Evolutionary conservation across 1,140 invertebrate genomes (phyloP).

Genomic region (Wiebesia pumilae): DNA sequence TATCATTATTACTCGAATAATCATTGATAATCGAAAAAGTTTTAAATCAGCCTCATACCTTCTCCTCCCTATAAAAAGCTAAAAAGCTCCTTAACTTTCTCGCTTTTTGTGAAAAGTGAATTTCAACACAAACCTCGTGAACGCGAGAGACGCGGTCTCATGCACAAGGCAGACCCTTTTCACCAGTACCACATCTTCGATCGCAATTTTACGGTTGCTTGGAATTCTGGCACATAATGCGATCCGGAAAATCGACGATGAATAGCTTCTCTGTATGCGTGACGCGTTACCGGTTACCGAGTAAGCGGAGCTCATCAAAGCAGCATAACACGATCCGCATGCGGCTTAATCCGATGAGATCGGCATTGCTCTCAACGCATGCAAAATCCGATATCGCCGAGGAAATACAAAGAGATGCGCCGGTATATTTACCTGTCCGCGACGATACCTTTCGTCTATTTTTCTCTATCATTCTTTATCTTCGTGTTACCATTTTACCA

Average conservation of each 20-base stretch:
- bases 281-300: background rate
- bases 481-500: background rate
- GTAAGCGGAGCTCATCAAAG: slow-evolving; percentile 13
- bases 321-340: slow-evolving; percentile 68
- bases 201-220: slow-evolving; percentile 47
- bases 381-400: slow-evolving; percentile 13
- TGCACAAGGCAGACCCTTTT: slow-evolving; percentile 4
- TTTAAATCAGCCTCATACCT: too few relatives aligned
- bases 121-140: background rate
- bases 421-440: background rate
- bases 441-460: background rate
- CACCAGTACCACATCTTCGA: slow-evolving; percentile 5
- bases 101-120: background rate
- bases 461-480: background rate
- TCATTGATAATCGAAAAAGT: too few relatives aligned
- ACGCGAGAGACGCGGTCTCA: background rate
- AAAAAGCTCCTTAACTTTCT: background rate
- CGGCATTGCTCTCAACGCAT: background rate
- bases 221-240: slow-evolving; percentile 30
- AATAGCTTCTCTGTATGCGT: background rate
- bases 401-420: background rate
- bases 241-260: slow-evolving; percentile 4
- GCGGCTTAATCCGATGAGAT: slow-evolving; percentile 48
- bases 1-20: too few relatives aligned
- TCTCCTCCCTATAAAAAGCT: too few relatives aligned